These are phyloP conservation scores for Trogon melanurus DNA, from an alignment of 2,113 vertebrate species.

Conservation along the genomic window DNA sequence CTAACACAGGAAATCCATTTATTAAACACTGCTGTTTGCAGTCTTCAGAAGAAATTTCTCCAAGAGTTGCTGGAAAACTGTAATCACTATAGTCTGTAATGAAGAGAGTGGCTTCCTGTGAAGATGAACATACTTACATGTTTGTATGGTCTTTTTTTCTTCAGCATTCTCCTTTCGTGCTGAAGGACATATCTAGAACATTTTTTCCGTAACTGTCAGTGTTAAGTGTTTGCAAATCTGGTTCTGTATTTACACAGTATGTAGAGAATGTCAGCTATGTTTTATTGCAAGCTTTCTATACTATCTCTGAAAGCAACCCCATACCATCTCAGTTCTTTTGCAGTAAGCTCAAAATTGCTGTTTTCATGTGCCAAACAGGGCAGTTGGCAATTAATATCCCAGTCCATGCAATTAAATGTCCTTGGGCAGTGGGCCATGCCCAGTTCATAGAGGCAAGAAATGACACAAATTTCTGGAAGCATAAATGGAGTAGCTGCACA, in stretches of 20 bases:
- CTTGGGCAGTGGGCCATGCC: slow-evolving; percentile 1
- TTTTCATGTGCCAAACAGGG: neutral
- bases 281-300: neutral
- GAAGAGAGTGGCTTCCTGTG: neutral
- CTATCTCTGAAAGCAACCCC: neutral
- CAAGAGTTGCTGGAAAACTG: neutral
- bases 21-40: neutral
- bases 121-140: neutral
- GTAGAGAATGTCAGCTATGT: neutral
- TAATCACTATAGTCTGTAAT: neutral
- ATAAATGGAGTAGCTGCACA: neutral
- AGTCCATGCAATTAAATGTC: neutral
- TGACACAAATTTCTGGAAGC: neutral
- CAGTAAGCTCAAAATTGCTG: neutral
- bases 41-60: neutral
- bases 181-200: neutral
- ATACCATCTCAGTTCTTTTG: neutral
- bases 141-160: neutral
- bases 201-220: neutral
- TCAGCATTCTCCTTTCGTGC: neutral
- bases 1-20: neutral
- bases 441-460: neutral
- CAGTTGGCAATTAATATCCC: neutral
- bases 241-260: neutral
- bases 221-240: neutral